Base-by-base conservation (phyloP, 2,888 invertebrate species). In the Prosapia bicincta region DNA sequence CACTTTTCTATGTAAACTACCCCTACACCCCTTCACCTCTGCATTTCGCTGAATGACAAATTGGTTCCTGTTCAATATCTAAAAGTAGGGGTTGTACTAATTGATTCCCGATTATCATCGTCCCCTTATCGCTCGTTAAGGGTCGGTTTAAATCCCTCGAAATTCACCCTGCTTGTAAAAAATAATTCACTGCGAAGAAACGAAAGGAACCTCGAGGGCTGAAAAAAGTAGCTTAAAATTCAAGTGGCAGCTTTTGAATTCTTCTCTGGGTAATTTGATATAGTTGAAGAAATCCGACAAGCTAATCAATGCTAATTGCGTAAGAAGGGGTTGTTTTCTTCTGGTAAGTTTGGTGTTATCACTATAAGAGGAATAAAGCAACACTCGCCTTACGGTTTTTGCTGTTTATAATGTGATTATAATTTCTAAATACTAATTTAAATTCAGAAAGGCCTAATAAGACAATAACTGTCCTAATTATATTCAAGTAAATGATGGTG, bases 41-140 rank as follows among this genome's bases (percentile, higher is more conserved):
- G 9, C 15, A 7, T 38, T 15, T 15, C 38, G 38, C 13, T 13
- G 20, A 54, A 54, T 54, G 54, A 54, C 54, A 54, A 54, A 54
- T 54, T 54, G 54, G 54, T 54, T 54, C 54, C 54, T 54, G 54
- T 9, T 54, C 54, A 54, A 54, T 54, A 54, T 54, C 54, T 54
- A 54, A 54, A 38, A 54, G 54, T 54, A 54, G 54, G 54, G 32
- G 30, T 13, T 10, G 32, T 54, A 69, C 76, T 76, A 76, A 76
- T 76, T 76, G 76, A 76, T 76, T 76, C 76, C 71, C 70, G 70
- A 75, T 70, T 70, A 74, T 76, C 71, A 70, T 66, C 38, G 38
- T 54, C 38, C 74, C 74, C 72, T 68, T 66, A 15, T 24, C 66
- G 26, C 72, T 54, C 72, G 68, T 74, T 74, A 74, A 74, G 74